Base-by-base conservation (phyloP, 1,140 invertebrate species). In the Batillaria attramentaria region DNA sequence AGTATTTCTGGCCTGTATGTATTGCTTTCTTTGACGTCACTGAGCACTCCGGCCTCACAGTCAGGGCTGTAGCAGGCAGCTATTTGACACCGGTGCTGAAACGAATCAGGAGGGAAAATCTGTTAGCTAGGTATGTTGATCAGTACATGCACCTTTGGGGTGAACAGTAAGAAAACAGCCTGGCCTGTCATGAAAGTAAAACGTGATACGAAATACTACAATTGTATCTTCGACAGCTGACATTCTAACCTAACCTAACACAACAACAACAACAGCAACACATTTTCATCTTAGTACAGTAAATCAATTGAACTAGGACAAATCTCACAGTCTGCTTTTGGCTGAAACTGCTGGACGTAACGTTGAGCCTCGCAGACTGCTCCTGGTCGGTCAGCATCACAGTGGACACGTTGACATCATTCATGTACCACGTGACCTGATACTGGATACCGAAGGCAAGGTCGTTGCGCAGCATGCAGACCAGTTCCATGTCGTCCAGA, bases 391-490 rank as follows among this genome's bases (percentile, higher is more conserved):
- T 24, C 39, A 80, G 28, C n/a, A 79, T 42, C 16, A 42, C 73
- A 35, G 65, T 31, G 1, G 46, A 54, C 10, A 78, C 69, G 24
- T 72, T 77, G 28, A 60, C 68, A 20, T 68, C 76, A n/a, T 81
- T 68, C 5, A 66, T 68, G 70, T 69, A 81, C 83, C 83, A 84
- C 0, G 81, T 81, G 54, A 84, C 68, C 62, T 66, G 42, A 65
- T 84, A 82, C 35, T 79, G 77, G 5, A 84, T 76, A 28, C 79
- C 79, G 33, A 74, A 78, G 18, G 75, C 68, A 0, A 41, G 66
- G 20, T 72, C 10, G 54, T 84, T 75, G 31, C 73, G 50, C 4
- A 79, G 41, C 0, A 10, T 24, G 68, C 83, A 84, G 31, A 39
- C 43, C 62, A 84, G 73, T 42, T 68, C 62, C 68, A 84, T 77